phyloP scores from a whole-genome alignment of 2,113 vertebrate genomes.

The Otolemur garnettii region DNA sequence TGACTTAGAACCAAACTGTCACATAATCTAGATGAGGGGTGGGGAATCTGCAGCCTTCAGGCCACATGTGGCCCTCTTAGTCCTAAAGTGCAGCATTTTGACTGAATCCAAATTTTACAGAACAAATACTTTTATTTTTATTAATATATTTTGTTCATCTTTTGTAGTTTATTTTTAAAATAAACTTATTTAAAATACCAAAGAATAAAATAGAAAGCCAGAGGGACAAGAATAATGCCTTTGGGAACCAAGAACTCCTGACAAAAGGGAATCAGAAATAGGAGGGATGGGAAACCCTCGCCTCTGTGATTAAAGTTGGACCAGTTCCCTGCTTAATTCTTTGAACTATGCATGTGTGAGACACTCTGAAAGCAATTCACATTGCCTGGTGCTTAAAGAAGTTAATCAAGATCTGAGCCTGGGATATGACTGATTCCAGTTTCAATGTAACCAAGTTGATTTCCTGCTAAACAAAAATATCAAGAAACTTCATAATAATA shows the following conservation, averaged over 20 bases:
- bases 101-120: no score
- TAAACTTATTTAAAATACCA: no score
- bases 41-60: no score
- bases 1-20: no score
- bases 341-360: neutral
- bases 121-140: no score
- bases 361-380: neutral
- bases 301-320: neutral
- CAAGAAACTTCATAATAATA: neutral
- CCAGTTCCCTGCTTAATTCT: neutral
- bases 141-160: no score
- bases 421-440: neutral
- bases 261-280: no score
- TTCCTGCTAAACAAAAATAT: neutral
- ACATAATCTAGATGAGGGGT: no score
- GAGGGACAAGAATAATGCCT: neutral
- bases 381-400: neutral
- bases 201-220: neutral
- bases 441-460: neutral
- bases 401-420: neutral
- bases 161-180: no score
- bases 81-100: no score
- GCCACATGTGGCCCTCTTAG: no score
- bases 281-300: neutral
- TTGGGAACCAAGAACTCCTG: no score